Evolutionary conservation across 2,888 invertebrate species (phyloP).

Genomic region (Volucella zonaria): DNA sequence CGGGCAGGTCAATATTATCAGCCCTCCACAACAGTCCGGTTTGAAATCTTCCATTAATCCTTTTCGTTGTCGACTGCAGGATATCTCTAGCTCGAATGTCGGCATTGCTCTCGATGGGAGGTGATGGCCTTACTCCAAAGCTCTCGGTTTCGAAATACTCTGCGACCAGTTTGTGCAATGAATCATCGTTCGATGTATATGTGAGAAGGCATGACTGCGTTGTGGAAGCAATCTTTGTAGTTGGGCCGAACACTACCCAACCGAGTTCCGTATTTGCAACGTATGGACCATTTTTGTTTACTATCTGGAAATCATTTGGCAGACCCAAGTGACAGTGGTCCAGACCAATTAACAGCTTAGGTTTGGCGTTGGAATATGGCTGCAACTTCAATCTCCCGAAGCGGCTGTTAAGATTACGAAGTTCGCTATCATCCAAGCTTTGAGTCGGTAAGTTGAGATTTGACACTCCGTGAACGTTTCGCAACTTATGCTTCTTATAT

Average conservation of each 20-base stretch:
- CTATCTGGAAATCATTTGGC: constrained; percentile 1
- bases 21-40: constrained; percentile 24
- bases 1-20: constrained; percentile 25
- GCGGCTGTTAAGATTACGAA: neutral
- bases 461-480: constrained; percentile 23
- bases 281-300: constrained; percentile 3
- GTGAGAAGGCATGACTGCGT: constrained; percentile 8
- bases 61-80: constrained; percentile 13
- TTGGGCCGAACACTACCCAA: constrained; percentile 41
- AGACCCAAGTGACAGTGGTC: constrained; percentile 55
- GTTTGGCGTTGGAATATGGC: constrained; percentile 37
- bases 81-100: constrained; percentile 22
- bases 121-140: constrained; percentile 33
- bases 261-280: constrained; percentile 42
- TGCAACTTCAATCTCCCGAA: neutral
- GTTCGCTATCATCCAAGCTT: constrained; percentile 6
- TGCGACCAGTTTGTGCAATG: constrained; percentile 14
- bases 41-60: constrained; percentile 4
- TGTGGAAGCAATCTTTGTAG: neutral
- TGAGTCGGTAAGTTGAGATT: constrained; percentile 49
- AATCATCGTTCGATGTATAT: neutral
- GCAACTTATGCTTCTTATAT: constrained; percentile 21
- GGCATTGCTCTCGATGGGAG: neutral
- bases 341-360: constrained; percentile 49
- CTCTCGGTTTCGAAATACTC: constrained; percentile 40